phyloP scores from a whole-genome alignment of 1,140 invertebrate species.

The Nylanderia fulva region DNA sequence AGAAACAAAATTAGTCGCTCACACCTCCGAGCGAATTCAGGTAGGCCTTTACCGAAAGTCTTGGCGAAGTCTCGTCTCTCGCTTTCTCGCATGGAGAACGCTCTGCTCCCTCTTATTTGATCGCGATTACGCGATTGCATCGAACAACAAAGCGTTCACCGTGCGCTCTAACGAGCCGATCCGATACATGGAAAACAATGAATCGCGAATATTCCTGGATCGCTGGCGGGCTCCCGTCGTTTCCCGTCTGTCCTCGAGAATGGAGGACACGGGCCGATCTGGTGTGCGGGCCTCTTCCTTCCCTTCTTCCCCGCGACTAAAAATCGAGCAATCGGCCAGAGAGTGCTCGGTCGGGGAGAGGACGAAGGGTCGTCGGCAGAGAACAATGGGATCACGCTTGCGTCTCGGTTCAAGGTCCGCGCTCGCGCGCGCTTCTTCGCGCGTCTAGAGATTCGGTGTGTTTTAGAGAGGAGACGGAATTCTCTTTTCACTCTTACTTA shows the following conservation, averaged over 20 bases:
- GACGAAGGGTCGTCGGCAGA: constrained; percentile 73
- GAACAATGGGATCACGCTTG: constrained; percentile 74
- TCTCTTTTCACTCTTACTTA: constrained; percentile 56
- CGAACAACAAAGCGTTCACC: background rate
- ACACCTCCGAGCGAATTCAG: constrained; percentile 53
- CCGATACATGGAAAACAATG: constrained; percentile 47
- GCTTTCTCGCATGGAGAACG: background rate
- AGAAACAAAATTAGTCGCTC: constrained; percentile 76
- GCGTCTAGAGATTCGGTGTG: constrained; percentile 63
- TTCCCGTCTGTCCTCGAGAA: constrained; percentile 58
- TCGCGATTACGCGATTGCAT: constrained; percentile 31
- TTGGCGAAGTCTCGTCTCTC: background rate
- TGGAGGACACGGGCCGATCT: constrained; percentile 65
- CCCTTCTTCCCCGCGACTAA: constrained; percentile 43
- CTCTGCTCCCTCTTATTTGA: background rate
- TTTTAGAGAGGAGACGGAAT: constrained; percentile 58
- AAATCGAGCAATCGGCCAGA: constrained; percentile 72
- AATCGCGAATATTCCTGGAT: constrained; percentile 40
- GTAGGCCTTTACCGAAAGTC: constrained; percentile 45
- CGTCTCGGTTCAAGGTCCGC: constrained; percentile 73
- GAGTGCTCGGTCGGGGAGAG: constrained; percentile 48
- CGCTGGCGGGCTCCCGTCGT: constrained; percentile 25
- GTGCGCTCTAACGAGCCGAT: background rate
- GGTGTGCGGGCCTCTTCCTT: constrained; percentile 13
- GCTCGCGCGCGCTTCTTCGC: background rate